Percentiles rank a stretch among this genome's conserved stretches.
Evolutionary conservation across 2,888 invertebrate genomes (phyloP).

Genomic region (Drosophila subquinaria): DNA sequence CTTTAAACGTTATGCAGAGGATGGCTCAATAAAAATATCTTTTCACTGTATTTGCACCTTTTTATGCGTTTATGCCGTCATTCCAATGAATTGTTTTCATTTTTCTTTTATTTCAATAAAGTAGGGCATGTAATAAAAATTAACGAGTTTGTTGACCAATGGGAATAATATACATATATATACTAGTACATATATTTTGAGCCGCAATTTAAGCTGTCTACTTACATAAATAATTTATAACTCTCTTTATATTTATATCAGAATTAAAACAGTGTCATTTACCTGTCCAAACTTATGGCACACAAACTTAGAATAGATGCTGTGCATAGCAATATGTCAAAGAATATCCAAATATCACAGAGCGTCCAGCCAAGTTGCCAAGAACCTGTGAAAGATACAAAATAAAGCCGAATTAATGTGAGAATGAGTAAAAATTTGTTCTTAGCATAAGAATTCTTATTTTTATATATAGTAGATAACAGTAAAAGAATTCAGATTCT

Average conservation of each 20-base stretch:
- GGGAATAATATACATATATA: slow-evolving; percentile 3
- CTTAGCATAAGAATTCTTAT: too few relatives aligned
- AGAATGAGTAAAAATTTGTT: too few relatives aligned
- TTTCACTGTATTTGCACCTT: slow-evolving; percentile 70
- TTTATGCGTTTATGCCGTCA: slow-evolving; percentile 59
- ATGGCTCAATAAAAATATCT: slow-evolving; percentile 72
- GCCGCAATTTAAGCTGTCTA: not conserved
- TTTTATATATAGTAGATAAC: too few relatives aligned
- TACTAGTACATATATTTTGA: not conserved
- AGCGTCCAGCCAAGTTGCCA: slow-evolving; percentile 97
- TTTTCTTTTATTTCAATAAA: slow-evolving; percentile 31
- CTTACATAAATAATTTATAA: not conserved
- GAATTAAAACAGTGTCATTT: not conserved
- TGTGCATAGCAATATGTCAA: slow-evolving; percentile 92
- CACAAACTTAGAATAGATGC: slow-evolving; percentile 76
- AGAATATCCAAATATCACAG: slow-evolving; percentile 96
- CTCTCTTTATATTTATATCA: not conserved
- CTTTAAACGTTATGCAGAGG: slow-evolving; percentile 43
- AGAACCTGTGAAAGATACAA: slow-evolving; percentile 87
- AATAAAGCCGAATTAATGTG: not conserved
- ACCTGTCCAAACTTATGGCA: slow-evolving; percentile 69
- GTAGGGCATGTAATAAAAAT: slow-evolving; percentile 39
- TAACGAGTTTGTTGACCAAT: slow-evolving; percentile 30
- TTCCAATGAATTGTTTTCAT: slow-evolving; percentile 40
- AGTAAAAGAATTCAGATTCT: too few relatives aligned